Conservation (phyloP, 2,113 vertebrate genomes). For the Acrocephalus arundinaceus region DNA sequence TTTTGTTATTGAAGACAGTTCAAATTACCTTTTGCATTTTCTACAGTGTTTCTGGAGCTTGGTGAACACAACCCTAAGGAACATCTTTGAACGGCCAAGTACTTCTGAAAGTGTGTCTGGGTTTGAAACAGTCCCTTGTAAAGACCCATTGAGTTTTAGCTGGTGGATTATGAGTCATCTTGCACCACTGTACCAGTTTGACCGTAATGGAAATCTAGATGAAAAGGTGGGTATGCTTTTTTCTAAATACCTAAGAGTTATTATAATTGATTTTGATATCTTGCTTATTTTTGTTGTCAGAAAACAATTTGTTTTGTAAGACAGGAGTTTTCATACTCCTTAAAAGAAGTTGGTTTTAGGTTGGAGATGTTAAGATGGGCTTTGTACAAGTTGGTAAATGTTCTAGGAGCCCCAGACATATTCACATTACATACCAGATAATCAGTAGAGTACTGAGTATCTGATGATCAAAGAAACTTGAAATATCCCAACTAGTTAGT, state of each 20-base stretch:
- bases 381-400: background rate
- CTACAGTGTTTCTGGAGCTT: slow-evolving; percentile 89
- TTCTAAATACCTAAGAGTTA: background rate
- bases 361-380: background rate
- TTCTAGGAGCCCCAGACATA: background rate
- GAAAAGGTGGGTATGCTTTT: slow-evolving; percentile 75
- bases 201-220: slow-evolving; percentile 79
- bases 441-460: background rate
- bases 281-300: background rate
- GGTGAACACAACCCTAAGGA: slow-evolving; percentile 80
- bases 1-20: background rate
- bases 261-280: background rate
- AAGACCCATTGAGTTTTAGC: slow-evolving; percentile 87
- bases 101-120: slow-evolving; percentile 16
- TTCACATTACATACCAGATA: background rate
- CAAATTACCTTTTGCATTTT: background rate
- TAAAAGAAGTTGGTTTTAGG: background rate
- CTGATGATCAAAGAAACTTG: background rate
- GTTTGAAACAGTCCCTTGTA: slow-evolving; percentile 74
- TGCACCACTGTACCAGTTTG: slow-evolving; percentile 83
- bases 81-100: slow-evolving; percentile 57
- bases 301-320: background rate
- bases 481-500: background rate
- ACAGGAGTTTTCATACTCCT: background rate
- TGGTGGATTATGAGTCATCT: slow-evolving; percentile 93